Percentiles rank a stretch among this genome's conserved stretches.
These are phyloP conservation scores for Temnothorax curvispinosus DNA, from an alignment of 1,140 invertebrate species.

Conservation along the genomic window DNA sequence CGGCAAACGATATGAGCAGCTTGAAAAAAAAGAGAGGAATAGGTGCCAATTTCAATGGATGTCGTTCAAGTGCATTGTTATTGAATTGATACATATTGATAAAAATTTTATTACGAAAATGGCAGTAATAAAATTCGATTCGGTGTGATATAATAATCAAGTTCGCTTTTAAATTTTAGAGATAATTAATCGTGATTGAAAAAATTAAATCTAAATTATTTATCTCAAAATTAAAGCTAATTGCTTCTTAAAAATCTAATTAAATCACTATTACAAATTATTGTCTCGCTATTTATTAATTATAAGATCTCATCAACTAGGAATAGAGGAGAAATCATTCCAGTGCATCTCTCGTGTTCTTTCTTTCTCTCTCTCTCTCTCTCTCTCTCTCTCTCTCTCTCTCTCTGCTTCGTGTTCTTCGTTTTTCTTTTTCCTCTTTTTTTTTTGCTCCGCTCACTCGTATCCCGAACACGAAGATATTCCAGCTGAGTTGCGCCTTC, in stretches of 20 bases:
- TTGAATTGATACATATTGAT: not conserved
- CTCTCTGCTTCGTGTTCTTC: not conserved
- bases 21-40: not conserved
- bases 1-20: not conserved
- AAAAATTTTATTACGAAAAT: not conserved
- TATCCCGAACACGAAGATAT: conserved; percentile 78
- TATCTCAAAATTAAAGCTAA: not conserved
- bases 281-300: not conserved
- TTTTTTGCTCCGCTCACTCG: conserved; percentile 17
- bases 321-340: conserved; percentile 9
- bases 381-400: not conserved
- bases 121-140: not conserved
- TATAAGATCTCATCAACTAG: not conserved
- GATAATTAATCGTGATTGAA: not conserved
- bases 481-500: conserved; percentile 82
- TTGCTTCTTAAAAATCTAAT: not conserved
- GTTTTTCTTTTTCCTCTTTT: not conserved
- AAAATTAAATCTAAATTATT: not conserved
- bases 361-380: not conserved
- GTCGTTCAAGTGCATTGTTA: not conserved
- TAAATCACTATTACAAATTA: conserved; percentile 1
- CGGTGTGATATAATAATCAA: not conserved
- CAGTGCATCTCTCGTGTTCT: not conserved
- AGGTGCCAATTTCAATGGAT: not conserved
- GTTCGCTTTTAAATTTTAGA: not conserved